Evolutionary conservation across 2,888 invertebrate species (phyloP).

Genomic region (Melieria omissa): DNA sequence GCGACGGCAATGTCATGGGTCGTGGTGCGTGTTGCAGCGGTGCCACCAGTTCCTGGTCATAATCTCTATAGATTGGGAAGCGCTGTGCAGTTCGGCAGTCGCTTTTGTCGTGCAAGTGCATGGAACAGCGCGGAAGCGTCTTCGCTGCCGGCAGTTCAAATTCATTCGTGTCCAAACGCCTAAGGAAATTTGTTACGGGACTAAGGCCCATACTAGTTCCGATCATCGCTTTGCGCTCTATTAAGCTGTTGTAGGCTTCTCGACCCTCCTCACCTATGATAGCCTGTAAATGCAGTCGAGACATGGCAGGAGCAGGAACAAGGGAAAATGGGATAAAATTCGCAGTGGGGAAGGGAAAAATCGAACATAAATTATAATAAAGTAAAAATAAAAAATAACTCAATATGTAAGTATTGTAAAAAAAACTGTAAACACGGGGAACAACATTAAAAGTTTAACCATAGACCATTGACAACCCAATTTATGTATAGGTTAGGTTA

Average conservation of each 20-base stretch:
- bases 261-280: conserved; percentile 89
- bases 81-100: conserved; percentile 37
- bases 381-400: conserved; percentile 17
- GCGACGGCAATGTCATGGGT: conserved; percentile 64
- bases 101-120: conserved; percentile 47
- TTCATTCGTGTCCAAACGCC: conserved; percentile 61
- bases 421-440: no score
- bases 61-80: conserved; percentile 16
- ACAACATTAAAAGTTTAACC: no score
- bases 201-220: conserved; percentile 51
- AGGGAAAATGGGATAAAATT: not conserved
- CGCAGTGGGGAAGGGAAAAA: conserved; percentile 22
- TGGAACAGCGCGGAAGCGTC: conserved; percentile 60
- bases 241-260: conserved; percentile 91
- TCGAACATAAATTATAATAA: conserved; percentile 30
- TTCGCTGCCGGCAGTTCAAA: conserved; percentile 59
- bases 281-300: conserved; percentile 70
- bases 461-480: no score
- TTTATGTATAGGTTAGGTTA: no score
- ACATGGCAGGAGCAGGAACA: no score
- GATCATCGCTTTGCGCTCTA: conserved; percentile 75
- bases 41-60: conserved; percentile 45
- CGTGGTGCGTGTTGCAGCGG: conserved; percentile 59
- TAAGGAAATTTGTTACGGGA: conserved; percentile 56
- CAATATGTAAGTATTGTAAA: not conserved